Evolutionary conservation across 2,797 vertebrate genomes (phyloP).

Genomic region (Cynopterus sphinx): DNA sequence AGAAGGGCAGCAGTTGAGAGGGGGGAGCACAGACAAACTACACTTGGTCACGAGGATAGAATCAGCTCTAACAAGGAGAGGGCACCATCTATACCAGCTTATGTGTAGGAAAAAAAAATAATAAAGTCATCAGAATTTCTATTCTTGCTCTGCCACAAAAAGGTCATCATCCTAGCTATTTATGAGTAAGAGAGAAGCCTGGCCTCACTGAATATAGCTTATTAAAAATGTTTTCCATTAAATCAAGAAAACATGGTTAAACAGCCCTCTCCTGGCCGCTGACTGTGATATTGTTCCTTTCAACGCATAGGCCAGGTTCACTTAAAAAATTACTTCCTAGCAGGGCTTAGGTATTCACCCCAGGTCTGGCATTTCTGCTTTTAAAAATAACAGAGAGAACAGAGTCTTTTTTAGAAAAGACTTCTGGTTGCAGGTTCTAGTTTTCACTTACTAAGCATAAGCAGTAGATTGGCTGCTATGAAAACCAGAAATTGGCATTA

Average conservation of each 20-base stretch:
- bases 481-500: constrained; percentile 46
- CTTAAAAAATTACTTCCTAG: neutral
- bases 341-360: neutral
- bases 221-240: constrained; percentile 65
- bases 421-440: neutral
- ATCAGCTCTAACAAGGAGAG: neutral
- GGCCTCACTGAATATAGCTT: neutral
- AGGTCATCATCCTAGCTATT: neutral
- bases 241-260: constrained; percentile 72
- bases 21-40: neutral
- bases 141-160: neutral
- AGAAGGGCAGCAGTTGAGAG: neutral
- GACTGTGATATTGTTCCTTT: constrained; percentile 56
- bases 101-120: neutral
- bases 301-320: constrained; percentile 22
- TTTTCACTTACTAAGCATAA: constrained; percentile 60
- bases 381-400: neutral
- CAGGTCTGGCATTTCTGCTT: constrained; percentile 52
- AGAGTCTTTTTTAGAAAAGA: constrained; percentile 56
- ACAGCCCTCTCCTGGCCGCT: constrained; percentile 21
- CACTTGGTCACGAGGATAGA: neutral
- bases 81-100: neutral
- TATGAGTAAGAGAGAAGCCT: neutral
- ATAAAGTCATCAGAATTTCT: constrained; percentile 45
- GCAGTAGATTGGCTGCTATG: constrained; percentile 63